These are phyloP conservation scores for Athetis lepigone DNA, from an alignment of 2,888 invertebrate genomes.

Conservation along the genomic window DNA sequence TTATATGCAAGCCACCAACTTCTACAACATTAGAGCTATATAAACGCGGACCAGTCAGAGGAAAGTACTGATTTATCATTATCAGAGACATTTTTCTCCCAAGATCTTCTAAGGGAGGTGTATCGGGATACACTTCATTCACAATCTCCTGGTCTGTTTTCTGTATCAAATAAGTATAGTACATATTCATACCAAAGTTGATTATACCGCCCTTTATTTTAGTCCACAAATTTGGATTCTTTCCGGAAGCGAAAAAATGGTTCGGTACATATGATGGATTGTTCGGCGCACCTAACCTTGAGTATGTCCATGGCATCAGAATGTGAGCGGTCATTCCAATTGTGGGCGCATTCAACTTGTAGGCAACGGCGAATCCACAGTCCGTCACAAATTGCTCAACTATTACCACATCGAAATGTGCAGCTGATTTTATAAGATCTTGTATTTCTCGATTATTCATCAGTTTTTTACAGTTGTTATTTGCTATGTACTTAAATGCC, in stretches of 20 bases:
- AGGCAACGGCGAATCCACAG: slow-evolving; percentile 89
- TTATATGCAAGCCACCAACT: slow-evolving; percentile 81
- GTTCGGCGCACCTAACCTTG: slow-evolving; percentile 84
- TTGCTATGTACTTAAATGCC: slow-evolving; percentile 44
- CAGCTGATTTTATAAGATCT: slow-evolving; percentile 64
- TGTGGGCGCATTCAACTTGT: slow-evolving; percentile 87
- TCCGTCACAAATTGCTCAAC: slow-evolving; percentile 90
- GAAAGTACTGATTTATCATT: slow-evolving; percentile 88
- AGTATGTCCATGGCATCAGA: slow-evolving; percentile 89
- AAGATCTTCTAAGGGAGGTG: slow-evolving; percentile 68
- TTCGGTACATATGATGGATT: slow-evolving; percentile 80
- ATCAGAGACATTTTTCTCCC: slow-evolving; percentile 70
- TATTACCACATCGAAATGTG: slow-evolving; percentile 89
- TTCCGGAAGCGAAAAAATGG: slow-evolving; percentile 84
- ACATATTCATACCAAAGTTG: slow-evolving; percentile 65
- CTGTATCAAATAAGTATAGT: slow-evolving; percentile 65
- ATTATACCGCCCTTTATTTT: slow-evolving; percentile 81
- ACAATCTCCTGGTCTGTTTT: slow-evolving; percentile 66
- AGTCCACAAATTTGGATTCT: slow-evolving; percentile 81
- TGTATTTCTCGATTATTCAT: slow-evolving; percentile 62
- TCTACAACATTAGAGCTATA: slow-evolving; percentile 86
- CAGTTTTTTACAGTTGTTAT: slow-evolving; percentile 65
- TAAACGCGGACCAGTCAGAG: slow-evolving; percentile 86
- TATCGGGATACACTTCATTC: slow-evolving; percentile 64
- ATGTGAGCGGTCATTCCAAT: slow-evolving; percentile 88